Base-by-base conservation (phyloP, 2,888 invertebrate genomes). In the Lasioglossum oenotherae region DNA sequence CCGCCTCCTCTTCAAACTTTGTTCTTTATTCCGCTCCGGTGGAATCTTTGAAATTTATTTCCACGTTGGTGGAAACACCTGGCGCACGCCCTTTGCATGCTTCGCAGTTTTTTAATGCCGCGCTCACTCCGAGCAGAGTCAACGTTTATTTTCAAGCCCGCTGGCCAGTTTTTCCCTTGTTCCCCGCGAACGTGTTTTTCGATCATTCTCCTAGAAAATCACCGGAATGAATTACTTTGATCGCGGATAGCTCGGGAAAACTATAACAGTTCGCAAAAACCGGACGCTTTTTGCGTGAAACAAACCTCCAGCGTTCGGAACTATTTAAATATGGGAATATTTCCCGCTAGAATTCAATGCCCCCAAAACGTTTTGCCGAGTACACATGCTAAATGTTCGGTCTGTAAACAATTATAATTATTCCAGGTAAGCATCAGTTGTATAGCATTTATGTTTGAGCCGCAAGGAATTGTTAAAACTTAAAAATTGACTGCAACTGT, bases 11-110 rank as follows among this genome's bases (percentile, higher is more conserved):
- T 67, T 46, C 49, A 35, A 53, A 53, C 41, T 38, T 71, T 38
- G 10, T 19, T 71, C 69, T 78, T 49, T 44, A 64, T 76, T 76
- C 46, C 44, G 41, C 76, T 49, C 5, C 16, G 19, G 49, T 23
- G 41, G 60, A 31, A 60, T 76, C 64, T 64, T 76, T 64, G 31
- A 64, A 60, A 64, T 76, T 64, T 64, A 76, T 76, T 60, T 14
- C 64, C 79, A 80, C 77, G 73, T 57, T 76, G 60, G 60, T 81
- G 81, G 77, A 41, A 72, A 53, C 49, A 57, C 31, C 64, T 31
- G 64, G 44, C 27, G 60, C 44, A 27, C 60, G 49, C 35, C 35
- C 35, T 35, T 74, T 53, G 44, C 31, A 31, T 46, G 27, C 49
- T 35, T 8, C 46, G 69, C 69, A 38, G 69, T 69, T 69, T 38